phyloP scores from a whole-genome alignment of 2,113 vertebrate species.

The Phylloscopus whistleri region DNA sequence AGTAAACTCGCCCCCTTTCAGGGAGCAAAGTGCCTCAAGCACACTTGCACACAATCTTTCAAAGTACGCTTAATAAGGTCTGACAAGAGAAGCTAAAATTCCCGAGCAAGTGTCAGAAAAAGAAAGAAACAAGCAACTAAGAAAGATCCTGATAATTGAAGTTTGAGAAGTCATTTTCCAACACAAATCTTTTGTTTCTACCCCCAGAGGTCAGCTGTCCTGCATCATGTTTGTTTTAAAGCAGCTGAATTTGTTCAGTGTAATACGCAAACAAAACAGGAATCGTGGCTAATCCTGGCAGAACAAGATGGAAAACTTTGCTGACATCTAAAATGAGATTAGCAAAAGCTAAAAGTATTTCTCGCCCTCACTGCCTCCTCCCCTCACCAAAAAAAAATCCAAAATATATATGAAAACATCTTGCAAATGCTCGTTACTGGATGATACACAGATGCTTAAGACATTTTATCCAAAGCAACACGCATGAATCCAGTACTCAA shows the following conservation, averaged over 20 bases:
- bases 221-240: not conserved
- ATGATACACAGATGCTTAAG: not conserved
- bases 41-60: not conserved
- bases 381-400: not conserved
- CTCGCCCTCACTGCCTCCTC: fast-evolving
- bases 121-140: not conserved
- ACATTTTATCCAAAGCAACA: not conserved
- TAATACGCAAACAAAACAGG: not conserved
- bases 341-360: not conserved
- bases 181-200: not conserved
- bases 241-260: not conserved
- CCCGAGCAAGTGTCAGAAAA: not conserved
- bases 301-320: not conserved
- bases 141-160: not conserved
- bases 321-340: not conserved
- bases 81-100: not conserved
- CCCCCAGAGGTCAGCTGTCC: not conserved
- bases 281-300: not conserved
- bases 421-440: not conserved
- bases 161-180: not conserved
- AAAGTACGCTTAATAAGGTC: not conserved
- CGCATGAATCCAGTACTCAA: not conserved
- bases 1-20: not conserved
- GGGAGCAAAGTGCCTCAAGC: not conserved
- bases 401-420: not conserved